Evolutionary conservation across 2,888 invertebrate genomes (phyloP).

Genomic region (Cylindroiulus punctatus): DNA sequence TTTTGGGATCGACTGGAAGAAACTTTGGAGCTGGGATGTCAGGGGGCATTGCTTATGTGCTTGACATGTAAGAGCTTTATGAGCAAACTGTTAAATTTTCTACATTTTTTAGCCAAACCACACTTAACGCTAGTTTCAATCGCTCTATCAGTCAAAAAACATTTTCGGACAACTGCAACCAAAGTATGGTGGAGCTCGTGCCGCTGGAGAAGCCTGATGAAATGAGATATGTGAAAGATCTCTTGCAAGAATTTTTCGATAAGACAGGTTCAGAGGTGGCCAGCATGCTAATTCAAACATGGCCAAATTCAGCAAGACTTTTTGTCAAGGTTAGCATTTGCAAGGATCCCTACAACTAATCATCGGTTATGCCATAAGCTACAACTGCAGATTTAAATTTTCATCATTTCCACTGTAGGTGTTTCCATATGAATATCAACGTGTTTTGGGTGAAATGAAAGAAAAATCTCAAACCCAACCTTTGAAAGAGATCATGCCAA

Average conservation of each 20-base stretch:
- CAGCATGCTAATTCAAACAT: slow-evolving; percentile 77
- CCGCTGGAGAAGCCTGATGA: slow-evolving; percentile 83
- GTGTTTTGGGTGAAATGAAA: slow-evolving; percentile 80
- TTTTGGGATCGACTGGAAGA: slow-evolving; percentile 93
- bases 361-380: not conserved
- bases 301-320: slow-evolving; percentile 79
- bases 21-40: slow-evolving; percentile 99
- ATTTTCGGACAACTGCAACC: slow-evolving; percentile 76
- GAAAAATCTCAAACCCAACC: slow-evolving; percentile 63
- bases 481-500: slow-evolving; percentile 58
- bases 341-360: not conserved
- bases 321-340: slow-evolving; percentile 79
- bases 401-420: slow-evolving; percentile 69
- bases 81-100: no score
- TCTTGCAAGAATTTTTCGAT: slow-evolving; percentile 84
- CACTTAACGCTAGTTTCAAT: slow-evolving; percentile 56
- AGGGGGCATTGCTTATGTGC: slow-evolving; percentile 94
- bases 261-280: slow-evolving; percentile 91
- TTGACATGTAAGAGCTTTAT: slow-evolving; percentile 73
- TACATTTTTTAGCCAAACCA: slow-evolving; percentile 32
- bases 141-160: slow-evolving; percentile 70
- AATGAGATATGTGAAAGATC: slow-evolving; percentile 76
- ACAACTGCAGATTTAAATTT: slow-evolving; percentile 2
- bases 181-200: slow-evolving; percentile 93
- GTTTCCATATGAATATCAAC: slow-evolving; percentile 96